Evolutionary conservation across 2,888 invertebrate species (phyloP).

Genomic region (Timema podura): DNA sequence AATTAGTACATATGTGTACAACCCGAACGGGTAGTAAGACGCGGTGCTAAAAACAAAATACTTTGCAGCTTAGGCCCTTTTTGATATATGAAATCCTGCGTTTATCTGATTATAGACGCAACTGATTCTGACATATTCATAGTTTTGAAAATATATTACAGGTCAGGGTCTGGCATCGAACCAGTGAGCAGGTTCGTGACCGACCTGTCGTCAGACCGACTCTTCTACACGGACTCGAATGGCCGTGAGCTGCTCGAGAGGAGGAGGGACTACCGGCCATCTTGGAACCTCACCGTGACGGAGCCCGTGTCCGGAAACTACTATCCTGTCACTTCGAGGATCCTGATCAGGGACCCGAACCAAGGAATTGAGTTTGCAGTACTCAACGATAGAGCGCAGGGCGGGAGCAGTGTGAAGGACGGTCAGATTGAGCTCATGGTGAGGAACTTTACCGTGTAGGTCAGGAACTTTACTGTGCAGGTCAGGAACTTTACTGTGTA

Average conservation of each 20-base stretch:
- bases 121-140: too few relatives aligned
- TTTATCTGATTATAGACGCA: too few relatives aligned
- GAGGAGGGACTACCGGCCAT: conserved; percentile 53
- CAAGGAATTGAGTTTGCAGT: conserved; percentile 51
- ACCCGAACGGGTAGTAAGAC: too few relatives aligned
- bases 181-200: conserved; percentile 62
- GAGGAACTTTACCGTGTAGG: too few relatives aligned
- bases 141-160: too few relatives aligned
- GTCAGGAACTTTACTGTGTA: too few relatives aligned
- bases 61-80: too few relatives aligned
- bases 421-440: conserved; percentile 66
- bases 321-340: conserved; percentile 67
- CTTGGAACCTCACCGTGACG: conserved; percentile 48
- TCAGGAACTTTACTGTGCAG: too few relatives aligned
- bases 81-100: too few relatives aligned
- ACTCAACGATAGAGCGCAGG: conserved; percentile 58
- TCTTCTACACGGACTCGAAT: conserved; percentile 75
- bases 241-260: conserved; percentile 65
- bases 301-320: conserved; percentile 66
- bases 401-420: conserved; percentile 55
- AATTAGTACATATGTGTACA: too few relatives aligned
- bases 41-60: too few relatives aligned
- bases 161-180: too few relatives aligned
- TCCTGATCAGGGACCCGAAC: conserved; percentile 49
- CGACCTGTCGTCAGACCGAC: conserved; percentile 50